A percentile compares a stretch with the other conserved stretches of the same genome.
These are phyloP conservation scores for Eupsilia transversa DNA, from an alignment of 2,888 invertebrate species.

Conservation along the genomic window DNA sequence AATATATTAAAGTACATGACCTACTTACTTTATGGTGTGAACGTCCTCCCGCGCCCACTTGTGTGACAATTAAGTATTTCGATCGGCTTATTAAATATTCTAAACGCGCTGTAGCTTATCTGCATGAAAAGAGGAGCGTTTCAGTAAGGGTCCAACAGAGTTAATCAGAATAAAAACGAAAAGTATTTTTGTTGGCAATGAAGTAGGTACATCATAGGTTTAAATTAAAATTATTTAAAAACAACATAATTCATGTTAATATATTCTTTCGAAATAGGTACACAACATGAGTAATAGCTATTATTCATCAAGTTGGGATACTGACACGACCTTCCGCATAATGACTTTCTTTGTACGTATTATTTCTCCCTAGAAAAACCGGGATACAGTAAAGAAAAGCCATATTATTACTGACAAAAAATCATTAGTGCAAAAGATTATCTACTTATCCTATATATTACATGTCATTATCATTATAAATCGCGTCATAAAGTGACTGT, in stretches of 20 bases:
- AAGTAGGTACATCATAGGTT: not conserved
- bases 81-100: constrained; percentile 13
- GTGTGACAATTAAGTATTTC: constrained; percentile 34
- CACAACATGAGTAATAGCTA: constrained; percentile 36
- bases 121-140: constrained; percentile 10
- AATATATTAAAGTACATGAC: constrained; percentile 36
- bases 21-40: constrained; percentile 43
- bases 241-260: constrained; percentile 24
- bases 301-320: constrained; percentile 40
- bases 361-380: constrained; percentile 48
- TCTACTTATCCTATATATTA: constrained; percentile 31
- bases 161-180: not conserved
- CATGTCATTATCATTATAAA: constrained; percentile 22
- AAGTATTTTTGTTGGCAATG: not conserved
- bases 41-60: constrained; percentile 36
- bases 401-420: constrained; percentile 23
- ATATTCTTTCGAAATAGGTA: constrained; percentile 28
- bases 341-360: constrained; percentile 55
- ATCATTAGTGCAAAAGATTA: constrained; percentile 31
- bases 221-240: constrained; percentile 9
- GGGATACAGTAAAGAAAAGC: constrained; percentile 28
- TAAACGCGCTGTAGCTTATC: constrained; percentile 18
- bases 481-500: constrained; percentile 31
- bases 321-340: constrained; percentile 34
- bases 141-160: not conserved